Evolutionary conservation across 2,113 vertebrate species (phyloP).

Genomic region (Psilopogon haemacephalus): DNA sequence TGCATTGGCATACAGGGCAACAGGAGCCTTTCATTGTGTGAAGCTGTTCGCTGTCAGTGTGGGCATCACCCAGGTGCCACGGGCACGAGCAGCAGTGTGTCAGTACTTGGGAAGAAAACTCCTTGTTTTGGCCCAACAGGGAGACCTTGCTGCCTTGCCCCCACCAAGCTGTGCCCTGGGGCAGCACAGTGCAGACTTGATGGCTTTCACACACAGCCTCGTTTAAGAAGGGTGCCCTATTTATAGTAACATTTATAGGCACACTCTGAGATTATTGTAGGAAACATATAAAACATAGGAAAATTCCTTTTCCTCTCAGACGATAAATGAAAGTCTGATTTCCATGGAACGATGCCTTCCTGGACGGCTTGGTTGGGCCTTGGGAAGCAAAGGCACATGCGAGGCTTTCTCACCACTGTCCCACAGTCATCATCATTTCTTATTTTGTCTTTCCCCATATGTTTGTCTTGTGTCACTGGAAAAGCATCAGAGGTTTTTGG

Average conservation of each 20-base stretch:
- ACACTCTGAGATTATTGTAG: constrained; percentile 34
- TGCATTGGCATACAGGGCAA: accelerated
- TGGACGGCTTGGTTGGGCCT: background rate
- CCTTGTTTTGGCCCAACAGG: background rate
- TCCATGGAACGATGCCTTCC: constrained; percentile 57
- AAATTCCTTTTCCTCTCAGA: constrained; percentile 64
- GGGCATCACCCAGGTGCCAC: background rate
- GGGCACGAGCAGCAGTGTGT: background rate
- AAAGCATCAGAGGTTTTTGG: constrained; percentile 45
- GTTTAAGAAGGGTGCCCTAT: constrained; percentile 49
- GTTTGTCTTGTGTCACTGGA: constrained; percentile 49
- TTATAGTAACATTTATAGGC: constrained; percentile 65
- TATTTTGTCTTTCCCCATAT: constrained; percentile 54
- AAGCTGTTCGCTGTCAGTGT: background rate
- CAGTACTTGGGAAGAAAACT: background rate
- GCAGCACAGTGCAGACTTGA: constrained; percentile 40
- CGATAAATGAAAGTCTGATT: constrained; percentile 66
- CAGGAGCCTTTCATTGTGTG: background rate
- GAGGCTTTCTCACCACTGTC: constrained; percentile 36
- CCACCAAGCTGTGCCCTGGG: constrained; percentile 13
- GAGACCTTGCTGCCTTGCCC: background rate
- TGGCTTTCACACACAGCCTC: constrained; percentile 47
- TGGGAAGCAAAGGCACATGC: constrained; percentile 41
- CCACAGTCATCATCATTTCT: constrained; percentile 19
- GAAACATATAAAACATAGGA: constrained; percentile 65